Percentiles rank a stretch among this genome's conserved stretches.
Conservation (phyloP, 2,888 invertebrate genomes). For the Netelia fuscicornis region DNA sequence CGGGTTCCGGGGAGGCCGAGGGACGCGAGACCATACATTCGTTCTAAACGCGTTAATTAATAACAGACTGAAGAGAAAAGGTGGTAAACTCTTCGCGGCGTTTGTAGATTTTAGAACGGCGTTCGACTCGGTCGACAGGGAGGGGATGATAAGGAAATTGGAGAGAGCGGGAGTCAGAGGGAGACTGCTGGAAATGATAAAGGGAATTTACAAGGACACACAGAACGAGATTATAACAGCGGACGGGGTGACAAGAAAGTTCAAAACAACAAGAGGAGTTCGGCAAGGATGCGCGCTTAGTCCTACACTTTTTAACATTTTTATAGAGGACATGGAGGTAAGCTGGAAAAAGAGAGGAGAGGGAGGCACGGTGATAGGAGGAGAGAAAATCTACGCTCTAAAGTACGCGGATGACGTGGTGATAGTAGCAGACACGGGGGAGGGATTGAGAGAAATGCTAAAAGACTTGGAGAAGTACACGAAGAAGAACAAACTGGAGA, state of each 20-base stretch:
- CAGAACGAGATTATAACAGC: conserved; percentile 52
- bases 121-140: neutral
- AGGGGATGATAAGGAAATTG: neutral
- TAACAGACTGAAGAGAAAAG: neutral
- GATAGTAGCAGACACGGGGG: neutral
- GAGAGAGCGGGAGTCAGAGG: conserved; percentile 36
- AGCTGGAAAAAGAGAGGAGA: neutral
- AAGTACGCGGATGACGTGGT: too few relatives aligned
- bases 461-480: conserved; percentile 44
- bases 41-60: neutral
- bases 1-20: neutral
- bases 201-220: conserved; percentile 51
- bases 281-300: conserved; percentile 61
- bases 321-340: conserved; percentile 64
- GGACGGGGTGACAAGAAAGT: conserved; percentile 34
- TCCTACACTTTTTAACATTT: conserved; percentile 50
- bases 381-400: too few relatives aligned
- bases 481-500: conserved; percentile 26
- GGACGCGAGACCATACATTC: neutral
- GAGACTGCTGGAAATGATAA: conserved; percentile 27
- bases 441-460: conserved; percentile 50
- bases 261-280: conserved; percentile 56
- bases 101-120: neutral
- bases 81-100: neutral
- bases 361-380: too few relatives aligned